These are phyloP conservation scores for Biston betularia DNA, from an alignment of 2,888 invertebrate genomes.

Conservation along the genomic window DNA sequence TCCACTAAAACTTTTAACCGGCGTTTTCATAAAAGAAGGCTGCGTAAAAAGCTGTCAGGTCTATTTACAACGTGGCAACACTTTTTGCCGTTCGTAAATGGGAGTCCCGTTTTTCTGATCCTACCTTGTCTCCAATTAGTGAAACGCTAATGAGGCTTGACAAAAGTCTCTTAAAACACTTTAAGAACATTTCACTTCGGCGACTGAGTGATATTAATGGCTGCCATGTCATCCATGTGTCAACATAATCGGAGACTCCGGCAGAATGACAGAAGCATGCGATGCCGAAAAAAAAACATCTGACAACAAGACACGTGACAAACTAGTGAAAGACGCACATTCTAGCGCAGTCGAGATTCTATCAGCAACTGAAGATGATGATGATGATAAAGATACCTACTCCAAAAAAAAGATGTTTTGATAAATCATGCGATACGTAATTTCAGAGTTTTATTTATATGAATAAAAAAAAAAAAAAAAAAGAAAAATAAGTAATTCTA, in stretches of 20 bases:
- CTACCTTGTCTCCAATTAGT: slow-evolving; percentile 14
- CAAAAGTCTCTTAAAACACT: slow-evolving; percentile 5
- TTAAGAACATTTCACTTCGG: background rate
- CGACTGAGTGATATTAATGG: background rate
- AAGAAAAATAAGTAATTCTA: no score
- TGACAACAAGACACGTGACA: background rate
- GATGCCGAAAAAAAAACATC: background rate
- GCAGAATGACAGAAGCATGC: background rate
- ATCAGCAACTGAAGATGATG: no score
- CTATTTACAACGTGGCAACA: slow-evolving; percentile 11
- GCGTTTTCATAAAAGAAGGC: slow-evolving; percentile 10
- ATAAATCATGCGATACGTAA: no score
- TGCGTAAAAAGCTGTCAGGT: slow-evolving; percentile 21
- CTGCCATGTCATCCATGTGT: background rate
- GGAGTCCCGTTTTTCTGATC: slow-evolving; percentile 2
- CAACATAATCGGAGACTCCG: background rate
- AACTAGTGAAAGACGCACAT: background rate
- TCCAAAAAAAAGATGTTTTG: no score
- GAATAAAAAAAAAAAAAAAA: no score
- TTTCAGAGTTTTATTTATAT: no score
- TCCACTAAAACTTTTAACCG: slow-evolving; percentile 13
- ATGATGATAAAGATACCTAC: no score
- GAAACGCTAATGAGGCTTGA: slow-evolving; percentile 17
- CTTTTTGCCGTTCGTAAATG: slow-evolving; percentile 15
- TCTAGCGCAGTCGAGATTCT: no score